Conservation (phyloP, 2,888 invertebrate species). For the Drosophila nigritarsus region DNA sequence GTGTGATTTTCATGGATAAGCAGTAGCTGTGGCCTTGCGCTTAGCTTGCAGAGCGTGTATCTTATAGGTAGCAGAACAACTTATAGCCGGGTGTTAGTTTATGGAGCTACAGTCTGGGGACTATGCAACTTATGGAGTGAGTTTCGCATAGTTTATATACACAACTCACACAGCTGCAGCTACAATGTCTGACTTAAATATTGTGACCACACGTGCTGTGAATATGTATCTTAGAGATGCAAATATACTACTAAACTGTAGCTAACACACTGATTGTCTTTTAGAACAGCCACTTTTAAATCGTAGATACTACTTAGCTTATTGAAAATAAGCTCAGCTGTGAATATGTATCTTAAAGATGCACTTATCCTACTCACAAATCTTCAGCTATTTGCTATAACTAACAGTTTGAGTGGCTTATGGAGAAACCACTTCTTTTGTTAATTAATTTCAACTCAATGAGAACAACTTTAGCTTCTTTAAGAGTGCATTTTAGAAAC, state of each 20-base stretch:
- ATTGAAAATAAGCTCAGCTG: background rate
- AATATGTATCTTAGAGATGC: background rate
- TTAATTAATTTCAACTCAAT: background rate
- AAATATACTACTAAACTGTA: background rate
- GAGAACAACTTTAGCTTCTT: background rate
- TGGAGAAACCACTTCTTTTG: background rate
- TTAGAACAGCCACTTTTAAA: background rate
- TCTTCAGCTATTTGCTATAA: accelerated
- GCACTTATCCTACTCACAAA: background rate
- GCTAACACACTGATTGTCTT: background rate
- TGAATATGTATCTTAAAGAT: background rate
- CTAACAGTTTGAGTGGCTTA: background rate
- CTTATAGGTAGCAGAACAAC: background rate
- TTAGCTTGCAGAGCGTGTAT: background rate
- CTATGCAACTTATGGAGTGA: too few relatives aligned
- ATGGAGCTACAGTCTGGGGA: background rate
- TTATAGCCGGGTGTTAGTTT: background rate
- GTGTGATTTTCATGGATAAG: background rate
- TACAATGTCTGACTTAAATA: background rate
- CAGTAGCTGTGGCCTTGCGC: background rate
- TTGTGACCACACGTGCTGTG: background rate
- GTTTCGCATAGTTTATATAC: too few relatives aligned
- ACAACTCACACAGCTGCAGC: background rate
- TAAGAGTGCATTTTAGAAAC: background rate
- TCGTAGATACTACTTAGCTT: background rate